A percentile compares a stretch with the other conserved stretches of the same genome.
These are phyloP conservation scores for Amphilophus citrinellus DNA, from an alignment of 2,113 vertebrate genomes.

Conservation along the genomic window DNA sequence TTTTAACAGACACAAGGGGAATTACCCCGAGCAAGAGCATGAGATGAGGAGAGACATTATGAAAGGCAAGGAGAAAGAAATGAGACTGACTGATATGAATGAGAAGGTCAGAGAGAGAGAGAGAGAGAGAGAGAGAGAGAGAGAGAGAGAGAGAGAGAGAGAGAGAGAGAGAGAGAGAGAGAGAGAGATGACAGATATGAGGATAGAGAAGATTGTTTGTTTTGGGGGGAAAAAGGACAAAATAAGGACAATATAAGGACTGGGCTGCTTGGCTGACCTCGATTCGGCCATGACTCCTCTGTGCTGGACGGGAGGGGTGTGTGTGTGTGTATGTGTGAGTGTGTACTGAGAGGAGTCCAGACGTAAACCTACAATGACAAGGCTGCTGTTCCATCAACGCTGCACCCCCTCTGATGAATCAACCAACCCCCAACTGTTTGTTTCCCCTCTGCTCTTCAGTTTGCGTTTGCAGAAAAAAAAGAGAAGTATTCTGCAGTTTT, in stretches of 20 bases:
- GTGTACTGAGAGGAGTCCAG: conserved; percentile 25
- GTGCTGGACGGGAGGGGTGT: not conserved
- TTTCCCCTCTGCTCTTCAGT: not conserved
- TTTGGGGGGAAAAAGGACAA: conserved; percentile 1
- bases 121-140: not conserved
- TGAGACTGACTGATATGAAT: conserved; percentile 3
- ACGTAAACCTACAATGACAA: conserved; percentile 73
- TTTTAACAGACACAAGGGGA: conserved; percentile 12
- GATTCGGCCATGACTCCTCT: conserved; percentile 64
- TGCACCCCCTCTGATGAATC: conserved; percentile 55
- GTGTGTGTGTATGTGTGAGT: not conserved
- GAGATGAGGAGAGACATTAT: conserved; percentile 30
- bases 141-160: not conserved
- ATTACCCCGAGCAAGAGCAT: conserved; percentile 9
- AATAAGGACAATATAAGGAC: conserved; percentile 25
- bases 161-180: not conserved
- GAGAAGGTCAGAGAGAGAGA: conserved; percentile 21
- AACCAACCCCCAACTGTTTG: conserved; percentile 19
- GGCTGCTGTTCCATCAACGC: conserved; percentile 43
- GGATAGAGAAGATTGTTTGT: conserved; percentile 26
- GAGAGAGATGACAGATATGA: not conserved
- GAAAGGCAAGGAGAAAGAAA: conserved; percentile 21
- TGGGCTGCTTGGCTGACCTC: conserved; percentile 60
- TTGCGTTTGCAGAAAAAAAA: conserved; percentile 15
- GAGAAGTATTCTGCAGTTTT: not conserved